These are phyloP conservation scores for Seladonia tumulorum DNA, from an alignment of 2,888 invertebrate species.

Conservation along the genomic window DNA sequence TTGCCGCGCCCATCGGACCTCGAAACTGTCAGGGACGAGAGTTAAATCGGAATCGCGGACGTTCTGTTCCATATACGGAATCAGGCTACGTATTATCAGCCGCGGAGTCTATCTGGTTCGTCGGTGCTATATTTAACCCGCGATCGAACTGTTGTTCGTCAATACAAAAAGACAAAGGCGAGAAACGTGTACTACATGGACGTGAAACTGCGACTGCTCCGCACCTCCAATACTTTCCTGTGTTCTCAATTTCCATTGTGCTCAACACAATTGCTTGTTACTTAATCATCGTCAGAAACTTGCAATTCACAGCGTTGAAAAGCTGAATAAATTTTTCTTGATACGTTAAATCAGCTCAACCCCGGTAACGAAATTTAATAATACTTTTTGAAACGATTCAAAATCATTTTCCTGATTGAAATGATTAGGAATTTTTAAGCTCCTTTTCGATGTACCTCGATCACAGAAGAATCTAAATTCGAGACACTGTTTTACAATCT, in stretches of 20 bases:
- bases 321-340: not conserved
- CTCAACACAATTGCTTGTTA: not conserved
- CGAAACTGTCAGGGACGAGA: slow-evolving; percentile 37
- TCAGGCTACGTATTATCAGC: slow-evolving; percentile 31
- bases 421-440: no score
- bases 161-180: slow-evolving; percentile 12
- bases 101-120: slow-evolving; percentile 29
- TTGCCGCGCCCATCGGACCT: slow-evolving; percentile 18
- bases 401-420: no score
- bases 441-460: not conserved
- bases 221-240: not conserved
- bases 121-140: slow-evolving; percentile 36
- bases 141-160: slow-evolving; percentile 18
- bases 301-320: no score
- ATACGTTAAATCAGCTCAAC: no score
- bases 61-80: slow-evolving; percentile 37
- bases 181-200: not conserved
- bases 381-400: no score
- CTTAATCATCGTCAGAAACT: no score
- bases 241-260: not conserved
- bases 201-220: not conserved
- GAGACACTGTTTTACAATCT: not conserved
- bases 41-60: slow-evolving; percentile 56
- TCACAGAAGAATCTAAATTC: no score
- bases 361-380: no score